These are phyloP conservation scores for Puma concolor DNA, from an alignment of 2,113 vertebrate species.

Conservation along the genomic window DNA sequence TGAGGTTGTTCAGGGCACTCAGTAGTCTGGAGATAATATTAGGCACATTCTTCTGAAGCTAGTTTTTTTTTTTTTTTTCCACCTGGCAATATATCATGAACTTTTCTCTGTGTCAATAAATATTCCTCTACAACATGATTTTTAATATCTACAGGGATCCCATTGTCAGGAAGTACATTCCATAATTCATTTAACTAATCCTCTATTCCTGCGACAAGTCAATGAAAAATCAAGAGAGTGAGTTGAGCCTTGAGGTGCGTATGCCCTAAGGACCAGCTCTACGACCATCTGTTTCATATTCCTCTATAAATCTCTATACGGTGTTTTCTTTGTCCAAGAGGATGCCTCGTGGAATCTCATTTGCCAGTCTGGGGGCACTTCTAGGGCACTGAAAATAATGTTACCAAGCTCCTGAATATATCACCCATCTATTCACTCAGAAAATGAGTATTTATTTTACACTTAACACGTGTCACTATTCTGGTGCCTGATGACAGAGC, in stretches of 20 bases:
- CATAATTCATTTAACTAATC: conserved; percentile 60
- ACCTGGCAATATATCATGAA: not conserved
- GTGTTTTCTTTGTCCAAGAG: not conserved
- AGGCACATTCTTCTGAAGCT: not conserved
- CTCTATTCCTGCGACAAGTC: conserved; percentile 15
- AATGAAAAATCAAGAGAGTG: conserved; percentile 32
- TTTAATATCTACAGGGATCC: conserved; percentile 51
- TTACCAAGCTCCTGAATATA: not conserved
- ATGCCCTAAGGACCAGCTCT: not conserved
- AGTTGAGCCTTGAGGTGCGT: not conserved
- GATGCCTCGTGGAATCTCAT: not conserved
- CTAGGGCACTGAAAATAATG: not conserved
- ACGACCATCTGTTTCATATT: not conserved
- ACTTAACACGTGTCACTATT: not conserved
- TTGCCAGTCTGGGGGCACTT: not conserved
- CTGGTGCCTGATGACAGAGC: not conserved
- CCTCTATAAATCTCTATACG: not conserved
- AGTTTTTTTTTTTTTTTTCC: conserved; percentile 11
- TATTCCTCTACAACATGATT: conserved; percentile 15
- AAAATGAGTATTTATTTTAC: conserved; percentile 31
- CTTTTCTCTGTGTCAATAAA: conserved; percentile 49
- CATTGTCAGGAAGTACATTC: not conserved
- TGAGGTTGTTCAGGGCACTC: not conserved
- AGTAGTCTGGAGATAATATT: not conserved
- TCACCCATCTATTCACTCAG: not conserved